phyloP scores from a whole-genome alignment of 2,113 vertebrate species.

The Tachysurus vachellii region DNA sequence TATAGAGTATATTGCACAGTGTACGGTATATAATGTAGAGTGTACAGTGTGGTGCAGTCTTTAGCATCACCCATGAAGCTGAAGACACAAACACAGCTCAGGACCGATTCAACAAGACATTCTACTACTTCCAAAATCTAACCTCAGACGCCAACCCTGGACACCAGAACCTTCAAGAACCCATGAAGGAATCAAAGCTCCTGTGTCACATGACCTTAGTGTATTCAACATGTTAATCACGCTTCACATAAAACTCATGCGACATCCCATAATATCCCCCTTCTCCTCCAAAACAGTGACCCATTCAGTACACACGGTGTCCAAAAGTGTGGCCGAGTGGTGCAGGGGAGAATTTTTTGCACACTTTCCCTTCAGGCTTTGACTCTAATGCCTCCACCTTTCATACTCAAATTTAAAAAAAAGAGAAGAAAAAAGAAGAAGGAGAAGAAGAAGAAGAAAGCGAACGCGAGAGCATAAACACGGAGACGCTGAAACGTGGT shows the following conservation, averaged over 20 bases:
- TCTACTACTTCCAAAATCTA: background rate
- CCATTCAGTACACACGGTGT: conserved; percentile 38
- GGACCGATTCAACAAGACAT: background rate
- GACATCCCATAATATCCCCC: conserved; percentile 23
- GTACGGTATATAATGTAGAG: background rate
- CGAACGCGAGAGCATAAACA: conserved; percentile 54
- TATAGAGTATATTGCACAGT: background rate
- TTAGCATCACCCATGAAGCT: too few relatives aligned
- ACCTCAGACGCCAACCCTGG: background rate
- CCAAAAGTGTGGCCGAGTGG: conserved; percentile 28
- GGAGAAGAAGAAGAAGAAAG: conserved; percentile 45
- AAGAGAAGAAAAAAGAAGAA: conserved; percentile 33
- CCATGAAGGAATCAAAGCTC: background rate
- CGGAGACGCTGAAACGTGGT: conserved; percentile 56
- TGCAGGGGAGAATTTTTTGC: background rate
- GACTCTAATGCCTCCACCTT: conserved; percentile 41
- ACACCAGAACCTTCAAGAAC: background rate
- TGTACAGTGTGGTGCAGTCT: background rate
- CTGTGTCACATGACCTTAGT: background rate
- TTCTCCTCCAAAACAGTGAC: conserved; percentile 42
- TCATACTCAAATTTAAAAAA: conserved; percentile 6
- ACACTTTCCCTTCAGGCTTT: conserved; percentile 40
- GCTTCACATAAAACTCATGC: conserved; percentile 25
- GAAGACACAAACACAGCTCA: background rate
- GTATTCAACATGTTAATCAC: background rate